These are phyloP conservation scores for Graphium colonna DNA, from an alignment of 2,888 invertebrate genomes.

Conservation along the genomic window DNA sequence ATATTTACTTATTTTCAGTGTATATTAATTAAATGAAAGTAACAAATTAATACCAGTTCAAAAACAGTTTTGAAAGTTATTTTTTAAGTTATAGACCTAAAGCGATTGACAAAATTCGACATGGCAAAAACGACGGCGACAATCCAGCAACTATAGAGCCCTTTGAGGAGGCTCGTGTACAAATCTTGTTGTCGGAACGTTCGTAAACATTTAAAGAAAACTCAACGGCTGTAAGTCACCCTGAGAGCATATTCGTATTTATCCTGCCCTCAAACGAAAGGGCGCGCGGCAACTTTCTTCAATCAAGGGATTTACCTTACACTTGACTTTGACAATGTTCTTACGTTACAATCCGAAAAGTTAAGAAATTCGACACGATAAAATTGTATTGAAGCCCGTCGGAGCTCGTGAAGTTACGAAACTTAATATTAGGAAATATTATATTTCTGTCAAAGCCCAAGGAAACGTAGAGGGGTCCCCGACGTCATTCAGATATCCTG, in stretches of 20 bases:
- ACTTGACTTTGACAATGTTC: constrained; percentile 69
- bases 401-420: constrained; percentile 30
- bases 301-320: constrained; percentile 73
- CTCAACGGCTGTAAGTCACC: constrained; percentile 49
- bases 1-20: too few relatives aligned
- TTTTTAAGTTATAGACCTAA: too few relatives aligned
- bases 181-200: constrained; percentile 34
- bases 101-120: too few relatives aligned
- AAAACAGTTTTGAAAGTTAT: too few relatives aligned
- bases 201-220: constrained; percentile 45
- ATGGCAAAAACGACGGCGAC: constrained; percentile 5
- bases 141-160: constrained; percentile 17
- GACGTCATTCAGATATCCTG: constrained; percentile 7
- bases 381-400: constrained; percentile 45
- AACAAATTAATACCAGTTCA: too few relatives aligned
- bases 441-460: constrained; percentile 17
- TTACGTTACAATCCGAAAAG: constrained; percentile 64
- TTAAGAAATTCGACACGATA: constrained; percentile 65
- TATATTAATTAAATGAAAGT: too few relatives aligned
- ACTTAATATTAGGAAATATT: constrained; percentile 21
- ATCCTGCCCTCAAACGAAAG: constrained; percentile 50
- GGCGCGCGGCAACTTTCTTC: constrained; percentile 58
- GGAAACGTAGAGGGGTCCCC: constrained; percentile 17
- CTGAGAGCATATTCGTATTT: constrained; percentile 47
- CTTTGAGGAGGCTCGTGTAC: constrained; percentile 21